Conservation (phyloP, 2,113 vertebrate species). For the Turdus rufiventris region DNA sequence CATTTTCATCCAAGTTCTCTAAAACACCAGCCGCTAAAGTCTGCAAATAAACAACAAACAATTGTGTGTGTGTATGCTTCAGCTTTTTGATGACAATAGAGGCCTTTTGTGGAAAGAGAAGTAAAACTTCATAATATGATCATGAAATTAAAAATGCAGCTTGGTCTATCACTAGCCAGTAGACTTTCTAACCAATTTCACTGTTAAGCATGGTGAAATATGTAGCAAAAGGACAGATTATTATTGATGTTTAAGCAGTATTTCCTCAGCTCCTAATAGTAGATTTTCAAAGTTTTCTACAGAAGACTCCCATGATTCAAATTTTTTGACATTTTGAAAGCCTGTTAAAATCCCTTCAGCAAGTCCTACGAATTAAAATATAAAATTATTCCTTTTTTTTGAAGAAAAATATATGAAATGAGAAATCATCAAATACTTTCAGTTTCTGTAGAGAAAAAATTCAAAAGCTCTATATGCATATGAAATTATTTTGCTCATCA, state of each 20-base stretch:
- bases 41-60: not conserved
- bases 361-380: not conserved
- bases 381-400: not conserved
- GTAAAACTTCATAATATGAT: not conserved
- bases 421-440: not conserved
- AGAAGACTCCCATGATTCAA: not conserved
- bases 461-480: not conserved
- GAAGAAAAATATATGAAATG: not conserved
- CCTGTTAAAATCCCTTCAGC: not conserved
- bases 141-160: not conserved
- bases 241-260: not conserved
- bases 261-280: not conserved
- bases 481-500: slow-evolving; percentile 5
- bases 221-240: not conserved
- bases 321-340: not conserved
- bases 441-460: slow-evolving; percentile 7
- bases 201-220: not conserved
- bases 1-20: not conserved
- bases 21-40: not conserved
- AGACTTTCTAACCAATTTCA: not conserved
- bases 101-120: not conserved
- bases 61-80: not conserved
- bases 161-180: not conserved
- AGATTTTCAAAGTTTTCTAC: not conserved
- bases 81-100: rapidly evolving